Conservation (phyloP, 2,888 invertebrate species). For the Pollenia angustigena region DNA sequence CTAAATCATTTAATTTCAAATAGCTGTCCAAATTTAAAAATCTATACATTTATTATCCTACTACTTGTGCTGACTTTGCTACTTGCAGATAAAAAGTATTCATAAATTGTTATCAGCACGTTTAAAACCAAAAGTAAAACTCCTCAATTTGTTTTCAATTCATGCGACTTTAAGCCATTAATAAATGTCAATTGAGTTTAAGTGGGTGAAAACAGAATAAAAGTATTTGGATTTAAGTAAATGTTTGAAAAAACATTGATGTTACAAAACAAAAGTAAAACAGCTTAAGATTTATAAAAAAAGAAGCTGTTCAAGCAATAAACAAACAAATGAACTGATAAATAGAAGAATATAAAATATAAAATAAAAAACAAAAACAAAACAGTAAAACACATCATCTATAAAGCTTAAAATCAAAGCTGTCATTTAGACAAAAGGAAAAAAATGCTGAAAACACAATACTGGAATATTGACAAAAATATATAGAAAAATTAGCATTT, state of each 20-base stretch:
- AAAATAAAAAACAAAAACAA: neutral
- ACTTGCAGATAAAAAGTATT: neutral
- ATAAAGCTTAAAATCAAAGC: constrained; percentile 22
- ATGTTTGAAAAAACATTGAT: constrained; percentile 9
- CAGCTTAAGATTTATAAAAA: constrained; percentile 6
- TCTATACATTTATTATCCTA: neutral
- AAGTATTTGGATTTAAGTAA: neutral
- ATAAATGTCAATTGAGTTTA: constrained; percentile 47
- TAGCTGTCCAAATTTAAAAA: neutral
- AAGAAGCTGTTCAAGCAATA: neutral
- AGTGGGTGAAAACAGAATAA: neutral
- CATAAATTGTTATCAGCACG: neutral
- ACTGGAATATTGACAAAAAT: constrained; percentile 4
- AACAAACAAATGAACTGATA: neutral
- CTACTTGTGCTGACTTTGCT: neutral
- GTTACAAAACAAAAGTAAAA: constrained; percentile 1
- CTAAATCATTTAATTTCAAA: neutral
- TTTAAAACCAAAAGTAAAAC: neutral
- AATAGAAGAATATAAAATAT: neutral
- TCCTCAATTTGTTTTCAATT: constrained; percentile 24
- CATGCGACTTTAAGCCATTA: constrained; percentile 29
- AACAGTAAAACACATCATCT: constrained; percentile 36
- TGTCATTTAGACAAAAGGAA: neutral
- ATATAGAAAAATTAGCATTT: constrained; percentile 17
- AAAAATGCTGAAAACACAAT: neutral